A percentile compares a stretch with the other conserved stretches of the same genome.
These are phyloP conservation scores for Fragum fragum DNA, from an alignment of 2,888 invertebrate species.

Conservation along the genomic window DNA sequence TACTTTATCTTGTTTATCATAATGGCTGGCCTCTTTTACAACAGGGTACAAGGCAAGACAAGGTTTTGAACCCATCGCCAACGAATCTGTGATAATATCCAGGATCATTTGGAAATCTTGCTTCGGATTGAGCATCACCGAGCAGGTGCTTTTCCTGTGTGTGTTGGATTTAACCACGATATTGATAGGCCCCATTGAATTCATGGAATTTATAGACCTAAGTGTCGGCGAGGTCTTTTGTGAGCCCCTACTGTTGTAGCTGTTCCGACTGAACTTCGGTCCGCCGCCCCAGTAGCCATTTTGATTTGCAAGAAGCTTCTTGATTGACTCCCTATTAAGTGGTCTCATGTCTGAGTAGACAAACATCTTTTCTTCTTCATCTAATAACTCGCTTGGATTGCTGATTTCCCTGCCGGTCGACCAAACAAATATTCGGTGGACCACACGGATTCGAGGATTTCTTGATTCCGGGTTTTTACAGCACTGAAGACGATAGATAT, in stretches of 20 bases:
- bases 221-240: slow-evolving; percentile 44
- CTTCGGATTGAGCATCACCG: slow-evolving; percentile 47
- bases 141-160: slow-evolving; percentile 33
- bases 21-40: too few relatives aligned
- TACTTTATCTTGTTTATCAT: not conserved
- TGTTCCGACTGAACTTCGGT: slow-evolving; percentile 41
- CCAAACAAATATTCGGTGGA: slow-evolving; percentile 39
- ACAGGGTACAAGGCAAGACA: slow-evolving; percentile 36
- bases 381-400: slow-evolving; percentile 32
- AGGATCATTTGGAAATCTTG: slow-evolving; percentile 51
- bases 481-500: slow-evolving; percentile 11
- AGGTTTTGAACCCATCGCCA: slow-evolving; percentile 34
- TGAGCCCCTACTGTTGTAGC: slow-evolving; percentile 48
- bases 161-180: slow-evolving; percentile 49
- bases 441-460: slow-evolving; percentile 12
- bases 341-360: slow-evolving; percentile 36
- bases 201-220: slow-evolving; percentile 30
- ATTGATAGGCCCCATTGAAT: slow-evolving; percentile 18
- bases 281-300: not conserved
- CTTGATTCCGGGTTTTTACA: not conserved
- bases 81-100: slow-evolving; percentile 36
- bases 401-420: slow-evolving; percentile 30
- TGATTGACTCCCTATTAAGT: not conserved
- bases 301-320: not conserved
- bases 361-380: slow-evolving; percentile 31